These are phyloP conservation scores for Thamnophis sirtalis DNA, from an alignment of 2,113 vertebrate species.

Conservation along the genomic window DNA sequence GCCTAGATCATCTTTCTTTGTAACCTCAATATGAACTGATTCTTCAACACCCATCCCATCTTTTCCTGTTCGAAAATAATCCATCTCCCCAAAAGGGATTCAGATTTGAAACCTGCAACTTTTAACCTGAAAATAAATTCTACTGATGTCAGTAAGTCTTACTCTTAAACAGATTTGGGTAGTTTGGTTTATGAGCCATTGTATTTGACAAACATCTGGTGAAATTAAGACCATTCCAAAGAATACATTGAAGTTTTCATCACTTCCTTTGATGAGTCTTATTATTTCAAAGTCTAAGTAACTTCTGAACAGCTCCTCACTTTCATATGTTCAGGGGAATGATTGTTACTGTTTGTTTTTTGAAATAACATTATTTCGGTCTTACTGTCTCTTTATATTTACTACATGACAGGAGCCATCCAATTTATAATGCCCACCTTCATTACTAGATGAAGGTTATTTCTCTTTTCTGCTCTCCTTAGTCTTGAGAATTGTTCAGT, in stretches of 20 bases:
- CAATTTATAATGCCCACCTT: not conserved
- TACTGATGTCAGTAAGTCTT: not conserved
- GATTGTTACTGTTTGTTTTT: not conserved
- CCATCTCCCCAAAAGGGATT: not conserved
- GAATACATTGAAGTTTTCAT: not conserved
- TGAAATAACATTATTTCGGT: not conserved
- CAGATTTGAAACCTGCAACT: not conserved
- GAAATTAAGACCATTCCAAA: not conserved
- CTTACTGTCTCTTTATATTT: not conserved
- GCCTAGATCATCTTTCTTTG: not conserved
- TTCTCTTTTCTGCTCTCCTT: not conserved
- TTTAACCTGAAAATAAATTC: not conserved
- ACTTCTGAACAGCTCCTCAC: not conserved
- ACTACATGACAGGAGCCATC: not conserved
- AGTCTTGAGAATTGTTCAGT: not conserved
- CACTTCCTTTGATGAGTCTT: not conserved
- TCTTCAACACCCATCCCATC: not conserved
- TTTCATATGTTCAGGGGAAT: not conserved
- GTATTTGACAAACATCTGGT: not conserved
- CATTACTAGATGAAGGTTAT: not conserved
- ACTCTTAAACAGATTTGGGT: not conserved
- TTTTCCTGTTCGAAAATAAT: not conserved
- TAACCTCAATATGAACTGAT: not conserved
- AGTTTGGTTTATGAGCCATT: not conserved
- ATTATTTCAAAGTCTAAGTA: not conserved